Evolutionary conservation across 2,888 invertebrate species (phyloP).

Genomic region (Cephus runcator): DNA sequence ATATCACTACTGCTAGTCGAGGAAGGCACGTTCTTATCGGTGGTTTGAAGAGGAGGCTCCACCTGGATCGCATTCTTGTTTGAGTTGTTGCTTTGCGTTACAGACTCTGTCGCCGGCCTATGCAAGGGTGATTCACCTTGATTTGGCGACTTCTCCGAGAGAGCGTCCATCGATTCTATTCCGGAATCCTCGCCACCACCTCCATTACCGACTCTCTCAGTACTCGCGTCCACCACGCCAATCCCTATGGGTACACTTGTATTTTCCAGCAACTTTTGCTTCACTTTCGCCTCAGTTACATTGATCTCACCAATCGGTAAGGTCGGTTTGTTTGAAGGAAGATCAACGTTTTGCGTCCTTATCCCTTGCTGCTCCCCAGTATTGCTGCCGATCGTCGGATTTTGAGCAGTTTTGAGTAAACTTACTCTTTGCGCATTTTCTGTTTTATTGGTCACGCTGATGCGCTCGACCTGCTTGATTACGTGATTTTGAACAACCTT

Average conservation of each 20-base stretch:
- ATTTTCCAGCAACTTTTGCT: conserved; percentile 70
- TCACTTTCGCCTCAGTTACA: conserved; percentile 70
- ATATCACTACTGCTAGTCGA: conserved; percentile 61
- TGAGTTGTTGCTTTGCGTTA: conserved; percentile 45
- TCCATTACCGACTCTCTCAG: conserved; percentile 47
- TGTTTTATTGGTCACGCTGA: conserved; percentile 33
- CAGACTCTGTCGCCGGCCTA: conserved; percentile 64
- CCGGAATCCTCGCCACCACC: conserved; percentile 88
- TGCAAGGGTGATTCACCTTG: conserved; percentile 78
- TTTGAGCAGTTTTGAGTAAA: conserved; percentile 47
- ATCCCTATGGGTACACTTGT: conserved; percentile 37
- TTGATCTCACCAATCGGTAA: conserved; percentile 66
- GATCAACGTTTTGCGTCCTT: conserved; percentile 27
- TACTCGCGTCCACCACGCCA: conserved; percentile 42
- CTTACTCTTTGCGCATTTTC: conserved; percentile 53
- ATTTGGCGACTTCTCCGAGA: conserved; percentile 92
- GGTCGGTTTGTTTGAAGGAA: conserved; percentile 39
- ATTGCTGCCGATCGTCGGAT: conserved; percentile 37
- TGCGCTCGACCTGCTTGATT: conserved; percentile 33
- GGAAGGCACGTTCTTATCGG: conserved; percentile 65
- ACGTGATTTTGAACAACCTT: conserved; percentile 53
- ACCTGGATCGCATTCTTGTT: conserved; percentile 55
- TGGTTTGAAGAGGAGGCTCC: conserved; percentile 67
- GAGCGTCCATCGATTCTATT: conserved; percentile 92
- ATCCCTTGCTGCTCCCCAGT: conserved; percentile 23